These are phyloP conservation scores for Hydropsyche tenuis DNA, from an alignment of 1,140 invertebrate genomes.

Conservation along the genomic window DNA sequence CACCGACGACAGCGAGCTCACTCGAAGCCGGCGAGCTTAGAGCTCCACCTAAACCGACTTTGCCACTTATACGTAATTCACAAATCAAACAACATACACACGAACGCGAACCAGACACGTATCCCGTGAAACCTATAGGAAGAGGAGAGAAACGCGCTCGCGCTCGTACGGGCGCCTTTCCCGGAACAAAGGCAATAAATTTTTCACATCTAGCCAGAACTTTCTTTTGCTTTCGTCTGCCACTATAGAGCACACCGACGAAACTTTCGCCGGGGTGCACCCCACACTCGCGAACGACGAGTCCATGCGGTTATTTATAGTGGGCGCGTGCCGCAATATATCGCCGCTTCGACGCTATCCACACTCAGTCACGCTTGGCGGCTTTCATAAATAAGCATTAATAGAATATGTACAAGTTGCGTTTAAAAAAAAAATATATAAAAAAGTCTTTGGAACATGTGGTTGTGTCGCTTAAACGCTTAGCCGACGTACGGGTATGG, in stretches of 20 bases:
- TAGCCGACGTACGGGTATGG: constrained; percentile 78
- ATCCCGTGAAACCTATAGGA: too few relatives aligned
- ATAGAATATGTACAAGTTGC: constrained; percentile 10
- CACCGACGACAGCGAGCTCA: constrained; percentile 27
- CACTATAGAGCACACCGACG: not conserved
- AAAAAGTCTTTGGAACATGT: not conserved
- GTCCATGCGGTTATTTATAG: constrained; percentile 50
- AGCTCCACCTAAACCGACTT: constrained; percentile 41
- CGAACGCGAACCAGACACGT: too few relatives aligned
- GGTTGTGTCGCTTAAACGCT: constrained; percentile 42
- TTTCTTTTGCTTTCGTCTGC: constrained; percentile 41
- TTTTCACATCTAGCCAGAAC: constrained; percentile 49
- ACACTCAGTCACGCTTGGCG: constrained; percentile 14
- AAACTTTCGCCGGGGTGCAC: constrained; percentile 16
- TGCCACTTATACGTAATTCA: constrained; percentile 49
- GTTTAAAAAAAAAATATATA: not conserved
- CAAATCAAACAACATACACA: constrained; percentile 48
- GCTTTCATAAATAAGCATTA: constrained; percentile 23
- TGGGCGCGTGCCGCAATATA: constrained; percentile 48
- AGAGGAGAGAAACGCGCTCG: not conserved
- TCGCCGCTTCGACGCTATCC: constrained; percentile 10
- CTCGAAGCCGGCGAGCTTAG: constrained; percentile 26
- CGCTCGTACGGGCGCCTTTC: constrained; percentile 5
- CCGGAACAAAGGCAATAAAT: constrained; percentile 51
- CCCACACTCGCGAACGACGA: constrained; percentile 40